Base-by-base conservation (phyloP, 2,888 invertebrate genomes). In the Thereva unica region DNA sequence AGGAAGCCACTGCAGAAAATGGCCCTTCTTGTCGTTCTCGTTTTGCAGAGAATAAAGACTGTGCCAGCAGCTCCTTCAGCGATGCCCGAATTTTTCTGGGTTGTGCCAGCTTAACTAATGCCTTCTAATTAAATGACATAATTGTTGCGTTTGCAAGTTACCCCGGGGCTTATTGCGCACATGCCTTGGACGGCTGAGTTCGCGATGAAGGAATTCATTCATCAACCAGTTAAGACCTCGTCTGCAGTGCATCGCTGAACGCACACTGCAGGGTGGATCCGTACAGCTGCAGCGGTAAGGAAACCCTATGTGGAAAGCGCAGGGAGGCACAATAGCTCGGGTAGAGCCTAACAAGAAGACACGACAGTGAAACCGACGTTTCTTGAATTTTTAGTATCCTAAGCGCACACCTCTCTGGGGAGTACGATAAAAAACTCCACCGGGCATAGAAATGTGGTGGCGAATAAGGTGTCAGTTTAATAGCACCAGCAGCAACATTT, bases 401-500 rank as follows among this genome's bases (percentile, higher is more conserved):
- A 61, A 50, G 61, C 61, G 61, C 61, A 61, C 61, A 61, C 61
- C 61, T 61, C 61, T 61, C 61, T 45, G 40, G 61, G 61, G 61
- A 61, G 34, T 34, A 42, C 50, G 49, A 34, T 45, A 41, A 61
- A 35, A 55, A 38, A 50, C 45, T 61, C 61, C 50, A 35, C 41
- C 45, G 38, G 41, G 5, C 61, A 41, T 61, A 61, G 50, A 61
- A 53, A 64, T 52, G 53, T 54, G 64, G 64, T 64, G 53, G 64
- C 64, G 64, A 64, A 64, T 54, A 45, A 64, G 64, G 64, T 64
- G 64, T 64, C 64, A 64, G 54, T 64, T 64, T 64, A 64, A 64
- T 64, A 64, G 64, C 64, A 53, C 53, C 54, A 63, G 53, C 72
- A 73, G 70, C 72, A 74, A 76, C 76, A 76, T 74, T 73, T 76